Percentiles rank a stretch among this genome's conserved stretches.
These are phyloP conservation scores for Heterodera filipjevi DNA, from an alignment of 2,888 invertebrate species.

Conservation along the genomic window DNA sequence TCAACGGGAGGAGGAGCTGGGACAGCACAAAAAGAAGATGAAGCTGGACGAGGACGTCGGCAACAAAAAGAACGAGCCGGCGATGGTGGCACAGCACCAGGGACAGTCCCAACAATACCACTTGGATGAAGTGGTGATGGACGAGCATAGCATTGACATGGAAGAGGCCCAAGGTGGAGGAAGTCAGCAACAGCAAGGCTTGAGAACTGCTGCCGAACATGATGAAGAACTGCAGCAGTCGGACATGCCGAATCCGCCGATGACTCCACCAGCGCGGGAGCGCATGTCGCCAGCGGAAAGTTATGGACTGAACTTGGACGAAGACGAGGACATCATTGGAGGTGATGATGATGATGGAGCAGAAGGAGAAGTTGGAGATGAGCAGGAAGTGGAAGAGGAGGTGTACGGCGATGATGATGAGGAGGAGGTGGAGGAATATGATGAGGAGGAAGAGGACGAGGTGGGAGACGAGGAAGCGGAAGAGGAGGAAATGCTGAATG, in stretches of 20 bases:
- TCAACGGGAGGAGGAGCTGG: background rate
- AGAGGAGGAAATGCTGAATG: background rate
- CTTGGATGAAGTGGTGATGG: background rate
- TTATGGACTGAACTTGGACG: conserved; percentile 21
- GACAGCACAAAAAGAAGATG: background rate
- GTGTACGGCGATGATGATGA: conserved; percentile 25
- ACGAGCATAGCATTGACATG: background rate
- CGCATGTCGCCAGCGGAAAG: background rate
- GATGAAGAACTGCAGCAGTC: background rate
- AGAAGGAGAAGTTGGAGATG: conserved; percentile 20
- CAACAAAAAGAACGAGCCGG: too few relatives aligned
- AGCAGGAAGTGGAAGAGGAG: conserved; percentile 11
- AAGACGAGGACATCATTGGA: background rate
- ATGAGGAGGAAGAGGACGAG: conserved; percentile 25
- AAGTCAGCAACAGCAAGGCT: too few relatives aligned
- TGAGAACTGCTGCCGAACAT: background rate
- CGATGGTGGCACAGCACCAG: background rate
- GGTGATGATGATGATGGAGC: conserved; percentile 21
- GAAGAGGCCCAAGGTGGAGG: background rate
- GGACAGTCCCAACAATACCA: background rate
- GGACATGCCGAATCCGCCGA: background rate
- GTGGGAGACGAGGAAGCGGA: background rate
- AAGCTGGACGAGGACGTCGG: too few relatives aligned
- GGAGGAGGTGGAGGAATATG: conserved; percentile 25
- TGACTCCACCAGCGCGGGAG: background rate